Evolutionary conservation across 2,888 invertebrate species (phyloP).

Genomic region (Lycia hirtaria): DNA sequence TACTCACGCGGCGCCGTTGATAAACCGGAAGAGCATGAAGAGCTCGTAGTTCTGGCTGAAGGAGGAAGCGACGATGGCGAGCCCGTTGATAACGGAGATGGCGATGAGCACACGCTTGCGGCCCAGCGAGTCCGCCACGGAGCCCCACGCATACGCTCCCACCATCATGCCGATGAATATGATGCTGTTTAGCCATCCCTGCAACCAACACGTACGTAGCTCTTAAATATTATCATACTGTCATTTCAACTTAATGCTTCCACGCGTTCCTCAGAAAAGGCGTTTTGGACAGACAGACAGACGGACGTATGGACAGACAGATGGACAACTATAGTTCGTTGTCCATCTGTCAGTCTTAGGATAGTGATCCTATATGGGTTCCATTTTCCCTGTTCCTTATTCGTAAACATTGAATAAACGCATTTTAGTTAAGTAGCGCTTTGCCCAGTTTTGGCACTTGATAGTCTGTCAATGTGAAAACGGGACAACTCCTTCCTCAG

Average conservation of each 20-base stretch:
- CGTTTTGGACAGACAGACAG: no score
- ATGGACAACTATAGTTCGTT: no score
- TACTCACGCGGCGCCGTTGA: constrained; percentile 97
- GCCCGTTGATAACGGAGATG: constrained; percentile 95
- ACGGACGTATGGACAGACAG: no score
- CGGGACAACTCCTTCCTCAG: no score
- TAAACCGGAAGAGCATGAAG: constrained; percentile 95
- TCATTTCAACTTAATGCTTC: background rate
- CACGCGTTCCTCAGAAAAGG: no score
- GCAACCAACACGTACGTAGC: constrained; percentile 1
- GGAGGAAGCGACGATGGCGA: constrained; percentile 96
- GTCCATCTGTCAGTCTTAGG: no score
- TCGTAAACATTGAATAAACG: no score
- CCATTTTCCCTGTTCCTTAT: no score
- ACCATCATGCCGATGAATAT: constrained; percentile 97
- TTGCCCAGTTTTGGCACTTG: no score
- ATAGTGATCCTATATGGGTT: no score
- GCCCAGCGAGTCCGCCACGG: constrained; percentile 94
- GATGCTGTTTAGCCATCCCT: constrained; percentile 91
- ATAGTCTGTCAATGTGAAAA: no score
- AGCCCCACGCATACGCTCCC: constrained; percentile 97
- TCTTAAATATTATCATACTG: background rate
- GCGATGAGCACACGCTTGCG: constrained; percentile 95
- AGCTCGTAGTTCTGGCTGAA: constrained; percentile 95
- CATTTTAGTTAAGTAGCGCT: no score